Evolutionary conservation across 1,140 invertebrate species (phyloP), one percentile per base, ranked within the genome.

Genomic region (Oscheius sp.): DNA sequence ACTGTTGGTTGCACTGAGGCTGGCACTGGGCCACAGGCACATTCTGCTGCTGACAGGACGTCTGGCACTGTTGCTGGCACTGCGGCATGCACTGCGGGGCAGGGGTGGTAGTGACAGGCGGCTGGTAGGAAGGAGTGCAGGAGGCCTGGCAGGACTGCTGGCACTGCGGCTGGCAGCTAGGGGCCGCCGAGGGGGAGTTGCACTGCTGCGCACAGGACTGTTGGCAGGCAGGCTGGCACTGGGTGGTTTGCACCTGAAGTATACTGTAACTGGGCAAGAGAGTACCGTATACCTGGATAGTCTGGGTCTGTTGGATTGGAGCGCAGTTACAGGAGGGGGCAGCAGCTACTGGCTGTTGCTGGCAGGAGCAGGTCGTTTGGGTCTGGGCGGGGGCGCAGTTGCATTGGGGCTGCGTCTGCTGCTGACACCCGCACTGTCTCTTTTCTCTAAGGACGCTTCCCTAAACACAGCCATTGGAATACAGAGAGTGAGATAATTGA

Each of bases 341-440:
- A 23, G 49, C 49, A 4, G 49, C 49, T 42, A 42, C 35, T 49
- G 36, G 63, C 29, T 71, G 58, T 52, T 71, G 68, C 52, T 62
- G 58, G 38, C 68, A 71, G 20, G 58, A 63, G 31, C 68, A 71
- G 26, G 58, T 34, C 49, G 42, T 28, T 7, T 58, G 46, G 18
- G 58, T 23, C 52, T 71, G 68, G 36, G 59, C 68, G 31, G 58
- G 68, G 15, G 58, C 35, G 68, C 68, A 71, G 2, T 35, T 46
- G 34, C 68, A 71, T 28, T 71, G 68, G 32, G 52, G 32, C 68
- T 71, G 68, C 13, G 52, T 49, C 4, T 71, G 71, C 32, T 65
- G 71, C 20, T 45, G 46, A 59, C 71, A 73, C 3, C 71, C 71
- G 58, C 74, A 76, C 28, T 76, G 74, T 64, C 73, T 69, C 68